Evolutionary conservation across 2,113 vertebrate genomes (phyloP).

Genomic region (Mionectes macconnelli): DNA sequence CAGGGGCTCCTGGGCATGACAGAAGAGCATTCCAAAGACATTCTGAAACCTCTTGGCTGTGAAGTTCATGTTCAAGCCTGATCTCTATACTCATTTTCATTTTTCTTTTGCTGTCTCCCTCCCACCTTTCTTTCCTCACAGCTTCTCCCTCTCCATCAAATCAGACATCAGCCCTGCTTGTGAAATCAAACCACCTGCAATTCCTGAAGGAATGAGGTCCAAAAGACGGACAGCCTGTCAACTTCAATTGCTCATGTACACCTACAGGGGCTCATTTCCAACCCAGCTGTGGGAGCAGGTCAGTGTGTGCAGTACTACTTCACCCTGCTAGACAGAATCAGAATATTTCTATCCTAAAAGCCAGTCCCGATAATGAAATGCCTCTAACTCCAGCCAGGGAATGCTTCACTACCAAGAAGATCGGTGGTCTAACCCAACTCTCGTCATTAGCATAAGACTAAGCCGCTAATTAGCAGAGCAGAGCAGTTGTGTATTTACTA

Average conservation of each 20-base stretch:
- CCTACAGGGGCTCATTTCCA: background rate
- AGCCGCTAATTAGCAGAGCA: background rate
- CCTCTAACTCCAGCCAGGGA: background rate
- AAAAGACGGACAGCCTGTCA: background rate
- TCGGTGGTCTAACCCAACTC: background rate
- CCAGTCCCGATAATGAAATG: background rate
- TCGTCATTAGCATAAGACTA: background rate
- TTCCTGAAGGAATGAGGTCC: background rate
- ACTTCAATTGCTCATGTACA: fast-evolving
- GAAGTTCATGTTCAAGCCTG: background rate
- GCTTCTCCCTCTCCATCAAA: background rate
- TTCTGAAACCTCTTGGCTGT: background rate
- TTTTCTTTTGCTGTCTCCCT: background rate
- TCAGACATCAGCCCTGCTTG: background rate
- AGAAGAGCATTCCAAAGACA: background rate
- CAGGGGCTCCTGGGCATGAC: background rate
- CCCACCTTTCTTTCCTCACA: background rate
- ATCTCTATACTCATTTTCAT: background rate
- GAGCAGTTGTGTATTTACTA: background rate
- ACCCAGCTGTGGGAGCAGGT: background rate
- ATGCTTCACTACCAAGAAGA: background rate
- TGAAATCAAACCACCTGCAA: background rate
- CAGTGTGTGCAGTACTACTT: fast-evolving
- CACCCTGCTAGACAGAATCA: fast-evolving
- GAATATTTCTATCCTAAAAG: background rate